A percentile compares a stretch with the other conserved stretches of the same genome.
phyloP scores from a whole-genome alignment of 2,113 vertebrate genomes.

The Mesoclemmys tuberculata region DNA sequence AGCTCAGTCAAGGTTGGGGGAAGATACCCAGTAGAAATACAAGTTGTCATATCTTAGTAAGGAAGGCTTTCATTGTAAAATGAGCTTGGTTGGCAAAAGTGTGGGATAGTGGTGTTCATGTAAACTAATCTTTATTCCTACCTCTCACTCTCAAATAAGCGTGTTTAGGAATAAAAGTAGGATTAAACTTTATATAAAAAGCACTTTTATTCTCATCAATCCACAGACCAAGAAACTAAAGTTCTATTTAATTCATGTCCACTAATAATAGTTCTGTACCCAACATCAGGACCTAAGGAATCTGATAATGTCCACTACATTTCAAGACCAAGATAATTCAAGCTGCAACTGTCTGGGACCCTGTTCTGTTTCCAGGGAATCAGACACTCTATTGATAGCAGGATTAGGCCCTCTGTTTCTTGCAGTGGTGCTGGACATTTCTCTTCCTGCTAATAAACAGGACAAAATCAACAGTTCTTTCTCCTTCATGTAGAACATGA shows the following conservation, averaged over 20 bases:
- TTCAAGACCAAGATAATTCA: neutral
- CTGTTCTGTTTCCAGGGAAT: neutral
- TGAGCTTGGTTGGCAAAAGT: neutral
- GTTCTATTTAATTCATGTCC: neutral
- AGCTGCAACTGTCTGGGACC: no score
- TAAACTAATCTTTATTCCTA: neutral
- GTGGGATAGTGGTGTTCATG: neutral
- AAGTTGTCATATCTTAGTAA: neutral
- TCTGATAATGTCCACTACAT: neutral
- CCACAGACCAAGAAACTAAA: neutral
- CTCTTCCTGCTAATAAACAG: slow-evolving; percentile 5
- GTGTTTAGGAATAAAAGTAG: neutral
- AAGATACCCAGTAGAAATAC: neutral
- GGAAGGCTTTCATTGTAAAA: slow-evolving; percentile 9
- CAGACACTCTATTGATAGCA: neutral
- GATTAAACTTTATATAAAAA: neutral
- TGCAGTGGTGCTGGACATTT: slow-evolving; percentile 10
- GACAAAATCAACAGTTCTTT: neutral
- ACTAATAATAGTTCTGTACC: no score
- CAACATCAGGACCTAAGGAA: neutral
- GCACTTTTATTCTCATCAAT: neutral
- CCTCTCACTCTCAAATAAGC: neutral
- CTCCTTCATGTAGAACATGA: neutral
- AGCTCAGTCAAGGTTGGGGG: neutral
- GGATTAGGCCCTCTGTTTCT: neutral